phyloP scores from a whole-genome alignment of 2,113 vertebrate species.

The Melierax canorus region DNA sequence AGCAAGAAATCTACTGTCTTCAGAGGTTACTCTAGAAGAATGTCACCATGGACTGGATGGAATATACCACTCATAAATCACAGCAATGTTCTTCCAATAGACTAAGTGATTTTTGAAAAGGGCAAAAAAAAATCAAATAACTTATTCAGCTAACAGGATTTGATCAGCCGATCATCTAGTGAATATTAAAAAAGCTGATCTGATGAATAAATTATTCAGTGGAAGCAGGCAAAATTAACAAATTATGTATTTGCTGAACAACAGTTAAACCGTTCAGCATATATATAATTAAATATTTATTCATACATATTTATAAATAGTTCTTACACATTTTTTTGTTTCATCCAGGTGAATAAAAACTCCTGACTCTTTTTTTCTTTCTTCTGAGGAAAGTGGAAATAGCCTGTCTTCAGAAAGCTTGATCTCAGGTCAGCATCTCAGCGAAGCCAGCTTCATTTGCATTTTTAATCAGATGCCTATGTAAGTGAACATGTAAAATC shows the following conservation, averaged over 20 bases:
- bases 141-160: slow-evolving; percentile 46
- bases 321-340: neutral
- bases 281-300: slow-evolving; percentile 51
- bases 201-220: slow-evolving; percentile 56
- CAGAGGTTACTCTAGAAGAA: slow-evolving; percentile 26
- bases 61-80: slow-evolving; percentile 54
- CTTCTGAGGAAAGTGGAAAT: neutral
- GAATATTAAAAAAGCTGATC: slow-evolving; percentile 51
- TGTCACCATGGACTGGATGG: slow-evolving; percentile 5
- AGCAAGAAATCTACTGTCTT: slow-evolving; percentile 43
- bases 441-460: neutral
- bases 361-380: neutral
- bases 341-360: slow-evolving; percentile 22
- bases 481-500: neutral
- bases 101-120: slow-evolving; percentile 67
- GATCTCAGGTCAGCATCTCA: slow-evolving; percentile 18
- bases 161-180: slow-evolving; percentile 54
- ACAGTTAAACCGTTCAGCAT: slow-evolving; percentile 34
- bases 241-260: slow-evolving; percentile 58
- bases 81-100: slow-evolving; percentile 38
- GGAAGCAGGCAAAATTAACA: slow-evolving; percentile 52
- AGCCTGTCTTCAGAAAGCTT: neutral
- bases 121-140: slow-evolving; percentile 55
- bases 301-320: slow-evolving; percentile 38
- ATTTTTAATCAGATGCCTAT: slow-evolving; percentile 35